Evolutionary conservation across 2,113 vertebrate species (phyloP), one percentile per base, ranked within the genome.

Genomic region (Proterorhinus semilunaris): DNA sequence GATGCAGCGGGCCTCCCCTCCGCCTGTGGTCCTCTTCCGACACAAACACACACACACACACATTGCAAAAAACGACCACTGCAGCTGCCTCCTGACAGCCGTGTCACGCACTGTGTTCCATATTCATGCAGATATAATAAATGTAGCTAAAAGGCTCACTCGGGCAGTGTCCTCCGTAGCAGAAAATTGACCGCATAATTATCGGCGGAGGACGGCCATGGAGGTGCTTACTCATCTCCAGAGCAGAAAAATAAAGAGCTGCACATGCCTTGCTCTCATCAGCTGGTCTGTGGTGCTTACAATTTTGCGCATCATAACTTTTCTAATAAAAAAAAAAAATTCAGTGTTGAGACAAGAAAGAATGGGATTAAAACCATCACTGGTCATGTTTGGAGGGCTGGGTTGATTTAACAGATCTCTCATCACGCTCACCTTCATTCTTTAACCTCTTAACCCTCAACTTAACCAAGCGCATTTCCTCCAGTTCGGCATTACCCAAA

Each of bases 181-280:
- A 65, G 81, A 79, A 80, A 83, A 85, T 66, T 78, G 76, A 78
- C 71, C 54, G 11, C 74, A 62, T 83, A 68, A 84, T 84, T 81
- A 79, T 51, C 77, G 53, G 66, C 58, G 12, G 75, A 77, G 84
- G 82, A 72, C 50, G 46, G 71, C 82, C 58, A 52, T 58, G 27
- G 71, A 58, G 82, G 68, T 87, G 87, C 86, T 87, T 82, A 84
- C 79, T 87, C 80, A 85, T 86, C 76, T 81, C 62, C 74, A 76
- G 74, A 64, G 80, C 75, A 82, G 79, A 82, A 36, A 79, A 86
- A 85, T 72, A 74, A 78, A 75, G 80, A 75, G 27, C 74, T 57
- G n/a, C 62, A 69, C 78, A 70, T 80, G 82, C 80, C 83, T 82
- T 71, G 78, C 68, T 69, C 74, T 84, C 81, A 78, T 83, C 83